Evolutionary conservation across 2,888 invertebrate genomes (phyloP), one percentile per base, ranked within the genome.

Genomic region (Apamea epomidion): DNA sequence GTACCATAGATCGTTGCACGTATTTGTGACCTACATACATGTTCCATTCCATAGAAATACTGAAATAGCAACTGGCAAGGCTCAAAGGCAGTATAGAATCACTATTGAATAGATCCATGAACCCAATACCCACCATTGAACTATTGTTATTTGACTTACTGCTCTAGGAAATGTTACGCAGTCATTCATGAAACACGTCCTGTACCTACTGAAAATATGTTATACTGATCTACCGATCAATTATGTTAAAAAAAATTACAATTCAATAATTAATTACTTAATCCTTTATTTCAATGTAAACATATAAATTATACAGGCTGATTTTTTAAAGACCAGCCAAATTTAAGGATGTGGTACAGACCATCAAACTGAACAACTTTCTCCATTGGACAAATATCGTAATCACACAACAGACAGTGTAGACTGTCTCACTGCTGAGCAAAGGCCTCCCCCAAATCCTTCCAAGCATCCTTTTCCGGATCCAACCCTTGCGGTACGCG

Each of bases 1-100:
- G 64, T 45, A 10, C 16, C n/a, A 80, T 16, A 32, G 29, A 68
- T n/a, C 60, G 16, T 45, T 60, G 6, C 42, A 51, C 16, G 67
- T 16, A 12, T 21, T n/a, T n/a, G 21, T 21, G 73, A 80, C 73
- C 67, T 73, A 72, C 3, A 51, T 80, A 72, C 7, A 51, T 80
- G 32, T 62, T 42, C 48, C 16, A n/a, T n/a, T 67, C 16, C 29
- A 48, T 72, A n/a, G 72, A 80, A 80, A 72, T 68, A 72, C 67
- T 37, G 32, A 80, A 72, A 68, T 51, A 80, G 29, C 48, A 68
- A 48, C 60, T 51, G 10, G 29, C 48, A 68, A 60, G n/a, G 73
- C 29, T 60, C 51, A 80, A 68, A 68, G 42, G 48, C 42, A 54
- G 5, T 51, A 54, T 32, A 54, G 51, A 42, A 45, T n/a, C 32